Evolutionary conservation across 2,888 invertebrate species (phyloP).

Genomic region (Orthosia gothica): DNA sequence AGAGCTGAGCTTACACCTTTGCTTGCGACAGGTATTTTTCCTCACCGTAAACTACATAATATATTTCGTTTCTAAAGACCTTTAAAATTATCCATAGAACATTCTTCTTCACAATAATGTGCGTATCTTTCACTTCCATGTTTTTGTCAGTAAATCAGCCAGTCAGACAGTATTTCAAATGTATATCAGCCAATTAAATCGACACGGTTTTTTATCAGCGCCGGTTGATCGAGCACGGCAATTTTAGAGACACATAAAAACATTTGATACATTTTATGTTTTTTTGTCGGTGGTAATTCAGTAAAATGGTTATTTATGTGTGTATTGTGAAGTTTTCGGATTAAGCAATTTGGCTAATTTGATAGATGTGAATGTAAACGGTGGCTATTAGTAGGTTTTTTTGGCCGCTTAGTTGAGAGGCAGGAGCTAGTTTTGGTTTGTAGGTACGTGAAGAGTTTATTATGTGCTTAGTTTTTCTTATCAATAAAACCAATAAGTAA

Average conservation of each 20-base stretch:
- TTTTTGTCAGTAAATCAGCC: slow-evolving; percentile 1
- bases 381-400: slow-evolving; percentile 4
- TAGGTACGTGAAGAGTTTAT: neutral
- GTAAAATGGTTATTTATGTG: slow-evolving; percentile 34
- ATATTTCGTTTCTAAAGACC: too few relatives aligned
- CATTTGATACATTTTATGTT: slow-evolving; percentile 32
- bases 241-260: slow-evolving; percentile 60
- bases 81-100: too few relatives aligned
- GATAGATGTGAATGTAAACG: slow-evolving; percentile 15
- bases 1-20: too few relatives aligned
- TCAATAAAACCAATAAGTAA: too few relatives aligned
- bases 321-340: slow-evolving; percentile 41
- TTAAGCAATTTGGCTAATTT: slow-evolving; percentile 49
- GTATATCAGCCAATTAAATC: slow-evolving; percentile 20
- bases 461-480: too few relatives aligned
- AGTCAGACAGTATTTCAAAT: slow-evolving; percentile 1
- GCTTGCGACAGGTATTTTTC: too few relatives aligned
- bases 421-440: neutral
- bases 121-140: neutral
- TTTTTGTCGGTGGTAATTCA: slow-evolving; percentile 31
- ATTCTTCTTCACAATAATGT: too few relatives aligned
- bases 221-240: slow-evolving; percentile 44
- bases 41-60: too few relatives aligned
- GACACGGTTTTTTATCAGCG: slow-evolving; percentile 42
- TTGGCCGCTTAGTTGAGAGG: neutral